These are phyloP conservation scores for Folsomia manolachei DNA, from an alignment of 2,888 invertebrate species.

Conservation along the genomic window DNA sequence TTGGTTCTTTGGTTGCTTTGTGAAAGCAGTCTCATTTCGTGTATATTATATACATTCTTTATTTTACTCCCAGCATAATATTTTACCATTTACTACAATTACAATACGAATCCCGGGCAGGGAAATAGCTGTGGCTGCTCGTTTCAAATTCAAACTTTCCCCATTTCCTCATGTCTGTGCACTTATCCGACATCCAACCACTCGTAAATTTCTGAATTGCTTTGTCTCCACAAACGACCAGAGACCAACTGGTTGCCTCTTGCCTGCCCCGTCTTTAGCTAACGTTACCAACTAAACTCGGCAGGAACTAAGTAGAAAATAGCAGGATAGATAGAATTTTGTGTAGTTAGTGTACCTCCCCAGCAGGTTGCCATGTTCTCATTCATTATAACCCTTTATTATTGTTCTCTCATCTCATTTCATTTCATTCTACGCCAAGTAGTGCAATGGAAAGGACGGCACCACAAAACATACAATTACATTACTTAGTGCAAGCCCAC, in stretches of 20 bases:
- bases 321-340: background rate
- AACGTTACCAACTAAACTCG: no score
- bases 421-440: no score
- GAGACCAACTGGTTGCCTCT: background rate
- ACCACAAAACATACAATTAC: background rate
- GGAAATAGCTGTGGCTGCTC: no score
- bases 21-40: no score
- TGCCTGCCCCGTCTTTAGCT: no score
- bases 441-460: background rate
- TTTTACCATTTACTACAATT: no score
- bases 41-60: no score
- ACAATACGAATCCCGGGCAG: no score
- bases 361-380: background rate
- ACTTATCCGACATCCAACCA: background rate
- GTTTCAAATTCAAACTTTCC: background rate
- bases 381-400: conserved; percentile 6
- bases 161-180: background rate
- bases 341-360: background rate
- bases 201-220: background rate
- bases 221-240: background rate
- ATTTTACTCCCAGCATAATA: no score
- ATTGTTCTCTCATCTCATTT: background rate
- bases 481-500: background rate
- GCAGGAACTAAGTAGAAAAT: no score
- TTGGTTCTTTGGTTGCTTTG: no score